phyloP scores from a whole-genome alignment of 2,797 vertebrate species.

The Tolypeutes matacus region DNA sequence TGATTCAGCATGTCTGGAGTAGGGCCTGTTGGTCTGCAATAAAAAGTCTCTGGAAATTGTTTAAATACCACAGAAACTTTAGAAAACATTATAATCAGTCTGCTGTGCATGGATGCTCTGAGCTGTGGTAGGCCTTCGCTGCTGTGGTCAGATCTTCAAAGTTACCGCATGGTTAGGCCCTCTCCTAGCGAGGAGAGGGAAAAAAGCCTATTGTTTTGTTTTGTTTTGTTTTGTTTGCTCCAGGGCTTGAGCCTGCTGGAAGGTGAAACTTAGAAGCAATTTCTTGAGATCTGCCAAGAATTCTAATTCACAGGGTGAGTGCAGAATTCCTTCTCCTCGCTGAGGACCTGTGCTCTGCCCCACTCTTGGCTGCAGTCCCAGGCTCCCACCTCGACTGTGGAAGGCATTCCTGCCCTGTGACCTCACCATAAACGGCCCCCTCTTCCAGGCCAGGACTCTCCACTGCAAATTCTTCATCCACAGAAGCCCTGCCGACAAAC shows the following conservation, averaged over 20 bases:
- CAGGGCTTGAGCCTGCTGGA: not conserved
- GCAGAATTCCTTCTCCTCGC: not conserved
- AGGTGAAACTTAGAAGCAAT: constrained; percentile 38
- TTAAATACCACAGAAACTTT: constrained; percentile 23
- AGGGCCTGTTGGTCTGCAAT: not conserved
- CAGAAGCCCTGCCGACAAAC: not conserved
- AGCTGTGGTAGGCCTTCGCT: not conserved
- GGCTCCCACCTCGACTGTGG: constrained; percentile 59
- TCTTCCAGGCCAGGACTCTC: constrained; percentile 9
- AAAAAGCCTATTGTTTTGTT: constrained; percentile 20
- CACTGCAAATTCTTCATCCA: not conserved
- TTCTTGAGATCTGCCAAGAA: not conserved
- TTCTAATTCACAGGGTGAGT: not conserved
- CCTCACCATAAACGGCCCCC: constrained; percentile 56
- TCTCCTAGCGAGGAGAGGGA: not conserved
- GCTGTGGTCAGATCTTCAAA: not conserved
- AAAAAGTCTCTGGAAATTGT: constrained; percentile 45
- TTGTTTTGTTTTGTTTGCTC: not conserved
- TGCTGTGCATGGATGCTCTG: not conserved
- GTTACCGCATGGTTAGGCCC: not conserved
- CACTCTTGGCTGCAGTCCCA: constrained; percentile 20
- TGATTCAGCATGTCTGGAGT: not conserved
- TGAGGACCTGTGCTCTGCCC: not conserved
- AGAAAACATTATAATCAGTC: not conserved
- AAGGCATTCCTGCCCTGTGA: constrained; percentile 47